Conservation (phyloP, 2,113 vertebrate genomes). For the Vidua macroura region DNA sequence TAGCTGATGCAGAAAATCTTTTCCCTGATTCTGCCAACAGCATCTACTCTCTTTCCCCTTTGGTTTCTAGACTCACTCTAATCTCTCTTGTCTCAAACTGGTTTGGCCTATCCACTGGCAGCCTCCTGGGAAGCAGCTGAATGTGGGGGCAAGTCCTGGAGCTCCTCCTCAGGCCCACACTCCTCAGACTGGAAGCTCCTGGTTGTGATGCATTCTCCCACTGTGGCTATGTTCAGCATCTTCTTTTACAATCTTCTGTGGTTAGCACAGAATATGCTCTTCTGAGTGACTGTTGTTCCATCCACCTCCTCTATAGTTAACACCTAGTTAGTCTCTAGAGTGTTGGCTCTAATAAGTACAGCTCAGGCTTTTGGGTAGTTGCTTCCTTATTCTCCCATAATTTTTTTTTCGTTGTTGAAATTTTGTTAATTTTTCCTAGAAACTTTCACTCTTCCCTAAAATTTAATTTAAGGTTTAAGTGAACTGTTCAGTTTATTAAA, state of each 20-base stretch:
- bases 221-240: accelerated
- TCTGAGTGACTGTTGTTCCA: background rate
- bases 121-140: background rate
- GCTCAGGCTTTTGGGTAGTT: background rate
- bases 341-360: background rate
- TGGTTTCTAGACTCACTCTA: background rate
- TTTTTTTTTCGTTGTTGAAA: background rate
- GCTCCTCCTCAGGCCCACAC: accelerated
- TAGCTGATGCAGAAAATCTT: background rate
- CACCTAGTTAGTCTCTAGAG: accelerated
- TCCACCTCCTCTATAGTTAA: background rate
- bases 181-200: background rate
- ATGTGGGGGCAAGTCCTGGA: background rate
- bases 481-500: background rate
- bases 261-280: background rate
- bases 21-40: background rate
- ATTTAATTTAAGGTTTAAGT: background rate
- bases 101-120: background rate
- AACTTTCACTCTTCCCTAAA: background rate
- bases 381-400: background rate
- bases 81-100: background rate
- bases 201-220: background rate
- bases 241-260: background rate
- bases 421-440: background rate
- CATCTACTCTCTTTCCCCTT: background rate